These are phyloP conservation scores for Paguma larvata DNA, from an alignment of 2,797 vertebrate genomes.

Conservation along the genomic window DNA sequence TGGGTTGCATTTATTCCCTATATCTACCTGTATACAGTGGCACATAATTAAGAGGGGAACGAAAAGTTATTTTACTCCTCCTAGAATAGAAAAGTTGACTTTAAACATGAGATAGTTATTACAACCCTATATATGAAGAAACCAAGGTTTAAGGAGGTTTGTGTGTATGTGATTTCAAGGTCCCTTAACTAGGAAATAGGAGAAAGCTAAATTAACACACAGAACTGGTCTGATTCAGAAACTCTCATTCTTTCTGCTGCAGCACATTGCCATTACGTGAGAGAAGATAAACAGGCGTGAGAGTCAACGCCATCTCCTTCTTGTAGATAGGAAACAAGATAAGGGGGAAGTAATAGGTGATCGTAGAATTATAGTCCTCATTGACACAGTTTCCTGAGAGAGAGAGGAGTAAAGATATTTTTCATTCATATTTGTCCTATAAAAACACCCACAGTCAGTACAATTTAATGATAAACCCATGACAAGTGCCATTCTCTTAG, in stretches of 20 bases:
- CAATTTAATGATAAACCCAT: conserved; percentile 73
- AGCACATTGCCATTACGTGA: not conserved
- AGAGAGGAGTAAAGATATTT: not conserved
- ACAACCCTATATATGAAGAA: not conserved
- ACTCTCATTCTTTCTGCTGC: not conserved
- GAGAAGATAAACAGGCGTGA: not conserved
- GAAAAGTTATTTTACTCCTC: not conserved
- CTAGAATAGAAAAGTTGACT: not conserved
- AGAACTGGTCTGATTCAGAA: conserved; percentile 5
- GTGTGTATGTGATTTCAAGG: not conserved
- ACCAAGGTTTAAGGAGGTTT: not conserved
- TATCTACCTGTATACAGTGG: not conserved
- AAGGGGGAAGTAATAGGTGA: not conserved
- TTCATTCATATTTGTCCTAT: conserved; percentile 52
- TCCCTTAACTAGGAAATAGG: not conserved
- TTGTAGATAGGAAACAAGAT: not conserved
- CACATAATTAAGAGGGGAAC: not conserved
- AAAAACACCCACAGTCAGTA: conserved; percentile 56
- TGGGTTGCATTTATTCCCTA: not conserved
- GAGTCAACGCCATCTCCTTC: not conserved
- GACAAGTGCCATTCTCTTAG: conserved; percentile 77
- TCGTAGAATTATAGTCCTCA: conserved; percentile 63
- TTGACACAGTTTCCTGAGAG: conserved; percentile 54
- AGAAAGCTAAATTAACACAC: conserved; percentile 15
- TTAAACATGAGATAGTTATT: not conserved